These are phyloP conservation scores for Heliconius himera DNA, from an alignment of 1,140 invertebrate genomes.

Conservation along the genomic window DNA sequence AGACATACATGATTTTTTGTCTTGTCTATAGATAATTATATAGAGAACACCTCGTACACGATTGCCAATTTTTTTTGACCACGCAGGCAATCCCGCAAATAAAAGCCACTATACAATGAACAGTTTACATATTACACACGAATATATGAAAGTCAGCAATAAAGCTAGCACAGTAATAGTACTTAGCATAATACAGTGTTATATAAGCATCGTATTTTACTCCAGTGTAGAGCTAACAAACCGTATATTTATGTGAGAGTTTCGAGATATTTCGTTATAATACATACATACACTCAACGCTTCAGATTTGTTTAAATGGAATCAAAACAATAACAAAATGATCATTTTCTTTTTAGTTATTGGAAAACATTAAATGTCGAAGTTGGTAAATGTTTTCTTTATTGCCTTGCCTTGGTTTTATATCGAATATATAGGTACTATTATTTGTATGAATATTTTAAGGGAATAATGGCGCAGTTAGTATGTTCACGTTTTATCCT, in stretches of 20 bases:
- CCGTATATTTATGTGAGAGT: neutral
- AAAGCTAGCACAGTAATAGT: conserved; percentile 6
- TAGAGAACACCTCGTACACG: too few species aligned
- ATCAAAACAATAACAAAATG: neutral
- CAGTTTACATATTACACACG: neutral
- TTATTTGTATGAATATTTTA: too few species aligned
- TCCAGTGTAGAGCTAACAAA: neutral
- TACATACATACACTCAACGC: neutral
- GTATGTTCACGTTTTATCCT: too few species aligned
- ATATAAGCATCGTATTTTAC: conserved; percentile 9
- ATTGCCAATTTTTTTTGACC: too few species aligned
- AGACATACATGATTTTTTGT: too few species aligned
- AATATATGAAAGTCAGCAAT: neutral
- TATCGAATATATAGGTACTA: too few species aligned
- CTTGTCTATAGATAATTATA: too few species aligned
- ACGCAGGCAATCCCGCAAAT: too few species aligned
- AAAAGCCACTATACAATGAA: too few species aligned
- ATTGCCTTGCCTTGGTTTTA: too few species aligned
- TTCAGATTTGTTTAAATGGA: neutral
- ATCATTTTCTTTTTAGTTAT: neutral
- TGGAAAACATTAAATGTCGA: neutral
- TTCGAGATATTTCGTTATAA: neutral
- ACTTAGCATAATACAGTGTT: neutral
- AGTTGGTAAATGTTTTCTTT: conserved; percentile 1
- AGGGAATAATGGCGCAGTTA: too few species aligned